Conservation (phyloP, 53 echinoderm and acorn worm genomes). For the Temnopleurus reevesii region DNA sequence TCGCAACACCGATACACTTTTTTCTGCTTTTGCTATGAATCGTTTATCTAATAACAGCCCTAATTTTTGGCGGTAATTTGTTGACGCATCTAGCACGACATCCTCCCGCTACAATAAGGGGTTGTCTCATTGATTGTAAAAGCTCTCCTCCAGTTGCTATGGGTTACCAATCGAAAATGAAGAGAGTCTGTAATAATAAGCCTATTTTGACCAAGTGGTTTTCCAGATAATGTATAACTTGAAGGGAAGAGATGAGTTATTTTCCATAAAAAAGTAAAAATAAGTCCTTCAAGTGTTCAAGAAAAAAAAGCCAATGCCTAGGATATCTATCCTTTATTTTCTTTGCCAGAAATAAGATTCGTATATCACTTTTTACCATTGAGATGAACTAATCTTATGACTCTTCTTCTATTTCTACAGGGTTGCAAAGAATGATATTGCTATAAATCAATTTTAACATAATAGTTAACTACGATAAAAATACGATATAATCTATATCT, state of each 20-base stretch:
- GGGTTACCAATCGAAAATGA: neutral
- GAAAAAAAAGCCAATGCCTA: too few relatives aligned
- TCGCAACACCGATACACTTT: neutral
- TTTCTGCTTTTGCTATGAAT: neutral
- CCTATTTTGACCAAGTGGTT: neutral
- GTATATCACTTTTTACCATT: too few relatives aligned
- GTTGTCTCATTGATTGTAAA: neutral
- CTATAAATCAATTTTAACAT: too few relatives aligned
- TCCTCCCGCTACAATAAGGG: neutral
- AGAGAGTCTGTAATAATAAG: neutral
- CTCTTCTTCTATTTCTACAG: too few relatives aligned
- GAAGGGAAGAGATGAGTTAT: neutral
- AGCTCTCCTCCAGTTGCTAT: conserved; percentile 18
- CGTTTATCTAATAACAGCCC: conserved; percentile 14
- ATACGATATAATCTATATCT: too few relatives aligned
- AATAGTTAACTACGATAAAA: too few relatives aligned
- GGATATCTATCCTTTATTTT: too few relatives aligned
- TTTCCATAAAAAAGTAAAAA: too few relatives aligned
- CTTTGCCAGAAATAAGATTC: too few relatives aligned
- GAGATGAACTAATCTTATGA: too few relatives aligned
- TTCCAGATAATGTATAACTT: neutral
- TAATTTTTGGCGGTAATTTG: conserved; percentile 15
- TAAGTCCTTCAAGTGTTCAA: too few relatives aligned
- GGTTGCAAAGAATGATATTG: too few relatives aligned
- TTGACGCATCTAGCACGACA: neutral